Evolutionary conservation across 2,113 vertebrate genomes (phyloP).

Genomic region (Thamnaconus septentrionalis): DNA sequence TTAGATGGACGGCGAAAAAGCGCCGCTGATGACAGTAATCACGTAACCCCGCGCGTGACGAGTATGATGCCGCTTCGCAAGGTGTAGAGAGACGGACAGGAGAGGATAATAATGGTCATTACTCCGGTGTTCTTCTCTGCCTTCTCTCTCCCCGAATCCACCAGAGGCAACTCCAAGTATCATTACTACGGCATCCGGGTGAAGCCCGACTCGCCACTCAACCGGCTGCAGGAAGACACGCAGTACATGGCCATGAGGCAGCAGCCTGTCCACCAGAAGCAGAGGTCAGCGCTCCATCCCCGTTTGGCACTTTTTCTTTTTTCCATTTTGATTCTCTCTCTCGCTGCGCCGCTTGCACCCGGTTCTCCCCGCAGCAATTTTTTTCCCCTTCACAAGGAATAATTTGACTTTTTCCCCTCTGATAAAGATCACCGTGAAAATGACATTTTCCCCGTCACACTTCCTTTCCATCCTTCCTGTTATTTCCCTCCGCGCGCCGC

Average conservation of each 20-base stretch:
- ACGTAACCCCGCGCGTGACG: slow-evolving; percentile 41
- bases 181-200: slow-evolving; percentile 98
- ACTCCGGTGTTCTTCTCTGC: slow-evolving; percentile 44
- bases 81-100: slow-evolving; percentile 41
- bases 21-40: slow-evolving; percentile 52
- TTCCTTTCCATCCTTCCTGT: neutral
- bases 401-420: too few species aligned
- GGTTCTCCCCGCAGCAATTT: too few species aligned
- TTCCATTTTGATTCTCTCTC: neutral
- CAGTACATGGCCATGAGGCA: slow-evolving; percentile 99
- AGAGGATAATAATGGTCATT: slow-evolving; percentile 62
- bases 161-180: slow-evolving; percentile 97
- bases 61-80: slow-evolving; percentile 40
- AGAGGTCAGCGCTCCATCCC: slow-evolving; percentile 79
- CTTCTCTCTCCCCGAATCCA: slow-evolving; percentile 44
- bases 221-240: slow-evolving; percentile 91
- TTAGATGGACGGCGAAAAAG: slow-evolving; percentile 3
- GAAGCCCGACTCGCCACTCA: slow-evolving; percentile 94
- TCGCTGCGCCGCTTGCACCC: too few species aligned
- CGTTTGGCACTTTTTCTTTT: neutral
- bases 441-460: too few species aligned
- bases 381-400: too few species aligned
- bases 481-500: neutral
- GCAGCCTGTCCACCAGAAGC: slow-evolving; percentile 95
- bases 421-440: too few species aligned